Conservation (phyloP, 1,140 invertebrate genomes). For the Lordiphosa collinella region DNA sequence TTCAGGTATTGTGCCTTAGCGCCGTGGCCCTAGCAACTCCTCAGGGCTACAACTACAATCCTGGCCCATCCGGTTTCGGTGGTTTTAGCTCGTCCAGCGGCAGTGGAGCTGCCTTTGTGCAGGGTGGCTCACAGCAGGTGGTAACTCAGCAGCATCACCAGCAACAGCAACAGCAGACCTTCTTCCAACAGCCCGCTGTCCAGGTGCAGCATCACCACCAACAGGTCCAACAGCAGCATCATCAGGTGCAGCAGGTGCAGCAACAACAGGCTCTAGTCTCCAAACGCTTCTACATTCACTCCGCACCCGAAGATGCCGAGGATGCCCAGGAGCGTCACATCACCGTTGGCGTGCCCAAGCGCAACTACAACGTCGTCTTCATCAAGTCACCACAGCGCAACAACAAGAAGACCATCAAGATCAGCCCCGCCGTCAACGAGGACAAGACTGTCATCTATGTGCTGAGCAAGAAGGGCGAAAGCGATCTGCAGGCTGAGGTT, state of each 20-base stretch:
- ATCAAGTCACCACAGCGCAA: slow-evolving; percentile 89
- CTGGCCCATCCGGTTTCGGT: slow-evolving; percentile 49
- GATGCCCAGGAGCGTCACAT: slow-evolving; percentile 79
- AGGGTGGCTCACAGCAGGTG: slow-evolving; percentile 36
- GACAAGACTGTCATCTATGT: slow-evolving; percentile 93
- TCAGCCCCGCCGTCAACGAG: slow-evolving; percentile 86
- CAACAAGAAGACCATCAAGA: slow-evolving; percentile 83
- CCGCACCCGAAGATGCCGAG: slow-evolving; percentile 72
- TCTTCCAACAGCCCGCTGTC: slow-evolving; percentile 80
- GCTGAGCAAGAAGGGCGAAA: slow-evolving; percentile 85
- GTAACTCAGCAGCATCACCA: slow-evolving; percentile 16
- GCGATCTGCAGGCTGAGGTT: slow-evolving; percentile 69
- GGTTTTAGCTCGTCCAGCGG: slow-evolving; percentile 40
- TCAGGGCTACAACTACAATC: slow-evolving; percentile 76
- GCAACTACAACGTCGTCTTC: slow-evolving; percentile 93
- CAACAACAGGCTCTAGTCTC: slow-evolving; percentile 81
- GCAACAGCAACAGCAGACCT: slow-evolving; percentile 39
- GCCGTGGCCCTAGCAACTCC: slow-evolving; percentile 72
- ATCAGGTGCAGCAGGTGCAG: slow-evolving; percentile 29
- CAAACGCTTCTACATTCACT: slow-evolving; percentile 78
- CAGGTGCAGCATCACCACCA: slow-evolving; percentile 27
- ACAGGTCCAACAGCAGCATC: slow-evolving; percentile 29
- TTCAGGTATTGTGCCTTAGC: slow-evolving; percentile 64
- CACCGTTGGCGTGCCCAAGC: slow-evolving; percentile 83
- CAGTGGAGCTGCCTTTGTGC: slow-evolving; percentile 45